Evolutionary conservation across 2,888 invertebrate genomes (phyloP).

Genomic region (Dusona sp.): DNA sequence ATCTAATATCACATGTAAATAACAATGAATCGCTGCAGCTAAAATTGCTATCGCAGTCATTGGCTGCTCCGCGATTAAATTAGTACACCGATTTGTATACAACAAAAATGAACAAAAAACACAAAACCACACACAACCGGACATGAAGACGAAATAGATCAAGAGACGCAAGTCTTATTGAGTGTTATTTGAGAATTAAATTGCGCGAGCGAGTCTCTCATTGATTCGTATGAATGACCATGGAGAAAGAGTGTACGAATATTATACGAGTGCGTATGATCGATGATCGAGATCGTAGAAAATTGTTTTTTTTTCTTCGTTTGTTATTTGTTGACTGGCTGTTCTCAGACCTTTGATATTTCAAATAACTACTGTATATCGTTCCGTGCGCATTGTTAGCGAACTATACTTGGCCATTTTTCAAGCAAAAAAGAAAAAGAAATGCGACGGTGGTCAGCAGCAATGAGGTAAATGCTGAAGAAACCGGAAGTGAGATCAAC

Average conservation of each 20-base stretch:
- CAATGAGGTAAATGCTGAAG: not conserved
- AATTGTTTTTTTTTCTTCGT: slow-evolving; percentile 8
- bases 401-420: slow-evolving; percentile 14
- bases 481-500: slow-evolving; percentile 32
- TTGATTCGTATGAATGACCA: slow-evolving; percentile 46
- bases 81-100: slow-evolving; percentile 66
- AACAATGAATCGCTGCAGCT: slow-evolving; percentile 56
- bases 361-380: slow-evolving; percentile 8
- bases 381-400: slow-evolving; percentile 12
- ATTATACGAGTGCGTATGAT: slow-evolving; percentile 8
- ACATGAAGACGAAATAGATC: slow-evolving; percentile 12
- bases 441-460: not conserved
- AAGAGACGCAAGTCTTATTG: not conserved
- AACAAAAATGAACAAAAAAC: slow-evolving; percentile 39
- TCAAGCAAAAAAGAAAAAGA: not conserved
- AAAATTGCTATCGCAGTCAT: slow-evolving; percentile 47
- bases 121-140: slow-evolving; percentile 35
- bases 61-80: slow-evolving; percentile 51
- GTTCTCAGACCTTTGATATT: slow-evolving; percentile 13
- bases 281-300: slow-evolving; percentile 28
- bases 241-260: slow-evolving; percentile 34
- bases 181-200: not conserved
- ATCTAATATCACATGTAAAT: slow-evolving; percentile 69
- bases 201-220: slow-evolving; percentile 23
- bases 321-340: slow-evolving; percentile 23